Evolutionary conservation across 2,113 vertebrate genomes (phyloP).

Genomic region (Eudyptes chrysolophus): DNA sequence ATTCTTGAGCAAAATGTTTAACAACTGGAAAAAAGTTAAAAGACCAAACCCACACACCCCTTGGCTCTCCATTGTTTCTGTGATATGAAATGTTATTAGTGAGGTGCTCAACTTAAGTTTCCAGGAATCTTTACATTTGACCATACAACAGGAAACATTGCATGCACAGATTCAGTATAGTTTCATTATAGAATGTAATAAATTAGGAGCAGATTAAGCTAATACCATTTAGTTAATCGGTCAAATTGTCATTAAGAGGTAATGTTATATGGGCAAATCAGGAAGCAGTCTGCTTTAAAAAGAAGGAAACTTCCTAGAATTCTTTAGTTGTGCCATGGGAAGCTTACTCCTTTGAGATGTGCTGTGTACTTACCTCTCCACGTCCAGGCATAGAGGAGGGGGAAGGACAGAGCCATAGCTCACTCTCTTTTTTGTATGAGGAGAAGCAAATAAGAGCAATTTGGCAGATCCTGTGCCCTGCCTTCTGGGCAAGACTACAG

Average conservation of each 20-base stretch:
- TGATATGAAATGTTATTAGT: background rate
- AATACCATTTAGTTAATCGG: background rate
- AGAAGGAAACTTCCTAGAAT: constrained; percentile 10
- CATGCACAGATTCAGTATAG: background rate
- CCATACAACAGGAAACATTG: background rate
- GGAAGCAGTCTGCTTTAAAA: background rate
- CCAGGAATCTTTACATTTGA: background rate
- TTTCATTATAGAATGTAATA: background rate
- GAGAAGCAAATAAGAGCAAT: background rate
- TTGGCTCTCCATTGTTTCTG: background rate
- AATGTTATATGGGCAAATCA: background rate
- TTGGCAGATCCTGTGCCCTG: background rate
- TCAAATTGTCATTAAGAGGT: background rate
- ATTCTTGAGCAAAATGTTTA: background rate
- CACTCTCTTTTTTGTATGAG: background rate
- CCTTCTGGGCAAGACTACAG: background rate
- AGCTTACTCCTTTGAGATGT: background rate
- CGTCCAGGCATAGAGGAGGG: background rate
- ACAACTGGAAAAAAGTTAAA: background rate
- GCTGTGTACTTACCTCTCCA: background rate
- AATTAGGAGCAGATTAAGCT: background rate
- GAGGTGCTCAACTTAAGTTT: background rate
- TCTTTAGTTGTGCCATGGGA: background rate
- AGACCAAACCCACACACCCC: background rate
- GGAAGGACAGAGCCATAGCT: background rate